Conservation (phyloP, 2,113 vertebrate genomes). For the Sus scrofa region T2T-Sscrofa CM000819.6:123794501-123795000, state of each 20-base stretch:
- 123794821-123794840: neutral
- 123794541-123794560: neutral
- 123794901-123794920: constrained; percentile 48
- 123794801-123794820: neutral
- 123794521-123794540: neutral
- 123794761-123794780: constrained; percentile 54
- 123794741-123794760: constrained; percentile 48
- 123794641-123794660: neutral
- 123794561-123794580: neutral
- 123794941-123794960: constrained; percentile 74
- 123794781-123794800: neutral
- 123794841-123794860: constrained; percentile 27
- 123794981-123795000: constrained; percentile 74
- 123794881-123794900: constrained; percentile 33
- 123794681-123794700: neutral
- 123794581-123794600: neutral
- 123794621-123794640: neutral
- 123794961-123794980: constrained; percentile 69
- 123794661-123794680: neutral
- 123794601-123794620: neutral
- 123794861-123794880: neutral
- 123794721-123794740: constrained; percentile 3
- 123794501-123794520: neutral
- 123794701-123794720: neutral
- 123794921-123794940: constrained; percentile 67